Evolutionary conservation across 2,797 vertebrate genomes (phyloP).

Genomic region (Pipistrellus pipistrellus): DNA sequence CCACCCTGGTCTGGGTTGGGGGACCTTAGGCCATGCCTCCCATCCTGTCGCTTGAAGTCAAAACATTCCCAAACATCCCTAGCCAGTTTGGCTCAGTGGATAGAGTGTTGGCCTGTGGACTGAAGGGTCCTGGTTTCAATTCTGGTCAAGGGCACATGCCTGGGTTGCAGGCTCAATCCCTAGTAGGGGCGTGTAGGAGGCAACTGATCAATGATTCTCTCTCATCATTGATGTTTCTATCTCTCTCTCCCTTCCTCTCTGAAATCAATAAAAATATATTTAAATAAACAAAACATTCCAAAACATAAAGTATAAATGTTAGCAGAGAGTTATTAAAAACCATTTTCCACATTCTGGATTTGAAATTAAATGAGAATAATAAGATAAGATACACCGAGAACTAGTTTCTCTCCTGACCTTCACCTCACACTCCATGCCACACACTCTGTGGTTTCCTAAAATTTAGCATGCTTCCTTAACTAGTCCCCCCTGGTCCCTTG

Average conservation of each 20-base stretch:
- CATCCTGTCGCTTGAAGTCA: neutral
- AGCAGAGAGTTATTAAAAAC: neutral
- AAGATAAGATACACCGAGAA: constrained; percentile 3
- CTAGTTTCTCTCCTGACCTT: neutral
- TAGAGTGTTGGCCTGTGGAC: too few relatives aligned
- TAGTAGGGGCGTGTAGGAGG: too few relatives aligned
- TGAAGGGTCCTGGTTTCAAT: too few relatives aligned
- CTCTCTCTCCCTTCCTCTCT: too few relatives aligned
- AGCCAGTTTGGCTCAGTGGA: too few relatives aligned
- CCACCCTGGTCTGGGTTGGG: too few relatives aligned
- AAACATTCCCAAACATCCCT: neutral
- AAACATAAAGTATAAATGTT: constrained; percentile 16
- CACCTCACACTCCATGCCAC: neutral
- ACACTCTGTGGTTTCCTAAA: neutral
- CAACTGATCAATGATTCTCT: too few relatives aligned
- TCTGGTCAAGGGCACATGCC: too few relatives aligned
- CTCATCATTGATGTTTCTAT: too few relatives aligned
- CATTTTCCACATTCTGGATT: neutral
- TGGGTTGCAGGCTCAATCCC: too few relatives aligned
- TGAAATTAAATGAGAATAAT: constrained; percentile 5
- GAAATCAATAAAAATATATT: too few relatives aligned
- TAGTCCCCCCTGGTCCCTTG: neutral
- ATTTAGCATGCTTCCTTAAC: neutral
- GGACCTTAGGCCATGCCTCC: too few relatives aligned
- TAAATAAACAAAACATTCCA: neutral